Evolutionary conservation across 2,113 vertebrate genomes (phyloP), one percentile per base, ranked within the genome.

Genomic region (Gnathonemus longibarbis): DNA sequence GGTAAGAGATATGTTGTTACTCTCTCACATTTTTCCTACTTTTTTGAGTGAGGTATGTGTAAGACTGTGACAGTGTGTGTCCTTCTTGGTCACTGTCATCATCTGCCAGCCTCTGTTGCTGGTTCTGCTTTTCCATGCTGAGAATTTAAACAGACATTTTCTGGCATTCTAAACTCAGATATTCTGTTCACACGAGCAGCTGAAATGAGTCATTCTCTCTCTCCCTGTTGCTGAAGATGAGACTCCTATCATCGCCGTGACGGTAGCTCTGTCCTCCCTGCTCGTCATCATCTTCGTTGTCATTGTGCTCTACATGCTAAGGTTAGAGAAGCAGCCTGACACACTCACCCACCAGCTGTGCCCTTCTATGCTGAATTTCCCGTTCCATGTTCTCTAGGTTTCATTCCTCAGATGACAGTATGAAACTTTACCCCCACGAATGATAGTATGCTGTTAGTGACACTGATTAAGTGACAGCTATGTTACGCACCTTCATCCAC

Each of bases 291-390:
- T 98, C 94, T 99, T 99, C 95, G 98, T 99, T 96, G 97, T 99
- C 95, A 99, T 99, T 92, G 96, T 99, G 94, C 96, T 99, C 77
- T 99, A 99, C 95, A 99, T 99, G 98, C 96, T 99, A 95, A 97
- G 98, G 98, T 87, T 21, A 53, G 85, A 98, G 91, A 96, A 97
- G 91, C 17, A 27, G 6, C 17, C 91, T 48, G 52, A 56, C 74
- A 0, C 9, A 4, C 74, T 80, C 35, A 3, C 74, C 19, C 74
- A 3, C 17, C 74, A 19, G 35, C 31, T 42, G 4, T 8, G 35
- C 31, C 74, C 31, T 31, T 77, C 15, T 13, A 1, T 39, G 31
- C 70, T 5, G 31, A 39, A 3, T 19, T 42, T 19, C 74, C 35
- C 1, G 3, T 31, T 13, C 9, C n/a, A 11, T 31, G 9, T 13